Percentiles rank a stretch among this genome's conserved stretches.
Conservation (phyloP, 92 coral and sea anemone genomes). For the Parazoanthus atlanticus region DNA sequence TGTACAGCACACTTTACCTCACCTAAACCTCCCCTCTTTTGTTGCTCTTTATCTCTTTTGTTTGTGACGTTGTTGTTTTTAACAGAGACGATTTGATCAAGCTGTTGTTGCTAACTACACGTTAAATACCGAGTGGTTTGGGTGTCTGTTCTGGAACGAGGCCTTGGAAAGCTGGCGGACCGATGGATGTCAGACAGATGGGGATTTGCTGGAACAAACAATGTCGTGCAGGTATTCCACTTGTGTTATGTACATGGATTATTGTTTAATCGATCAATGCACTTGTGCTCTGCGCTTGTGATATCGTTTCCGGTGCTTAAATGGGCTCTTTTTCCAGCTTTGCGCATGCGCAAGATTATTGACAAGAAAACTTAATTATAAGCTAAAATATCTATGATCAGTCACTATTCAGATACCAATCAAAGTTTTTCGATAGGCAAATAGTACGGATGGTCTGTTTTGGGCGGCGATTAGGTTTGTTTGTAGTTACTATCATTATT, state of each 20-base stretch:
- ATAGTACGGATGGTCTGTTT: too few species aligned
- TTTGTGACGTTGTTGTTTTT: background rate
- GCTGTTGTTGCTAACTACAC: slow-evolving; percentile 56
- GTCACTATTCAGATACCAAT: too few species aligned
- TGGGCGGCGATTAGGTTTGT: too few species aligned
- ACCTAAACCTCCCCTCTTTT: background rate
- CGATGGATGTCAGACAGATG: slow-evolving; percentile 69
- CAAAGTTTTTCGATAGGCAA: too few species aligned
- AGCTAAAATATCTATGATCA: too few species aligned
- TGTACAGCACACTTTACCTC: background rate
- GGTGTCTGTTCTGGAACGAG: slow-evolving; percentile 80
- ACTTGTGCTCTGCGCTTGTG: background rate
- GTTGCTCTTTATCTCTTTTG: background rate
- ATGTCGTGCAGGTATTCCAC: slow-evolving; percentile 68
- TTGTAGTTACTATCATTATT: too few species aligned
- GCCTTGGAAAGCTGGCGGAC: slow-evolving; percentile 52
- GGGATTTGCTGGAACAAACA: slow-evolving; percentile 37
- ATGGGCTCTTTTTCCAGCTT: background rate
- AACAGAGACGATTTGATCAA: slow-evolving; percentile 34
- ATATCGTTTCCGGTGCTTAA: background rate
- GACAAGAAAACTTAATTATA: too few species aligned
- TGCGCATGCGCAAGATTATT: too few species aligned
- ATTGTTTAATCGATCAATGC: background rate
- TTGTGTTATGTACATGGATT: too few species aligned
- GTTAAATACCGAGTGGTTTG: slow-evolving; percentile 65